Percentiles rank a stretch among this genome's conserved stretches.
Evolutionary conservation across 2,888 invertebrate species (phyloP).

Genomic region (Liopterus haemorrhoidalis): DNA sequence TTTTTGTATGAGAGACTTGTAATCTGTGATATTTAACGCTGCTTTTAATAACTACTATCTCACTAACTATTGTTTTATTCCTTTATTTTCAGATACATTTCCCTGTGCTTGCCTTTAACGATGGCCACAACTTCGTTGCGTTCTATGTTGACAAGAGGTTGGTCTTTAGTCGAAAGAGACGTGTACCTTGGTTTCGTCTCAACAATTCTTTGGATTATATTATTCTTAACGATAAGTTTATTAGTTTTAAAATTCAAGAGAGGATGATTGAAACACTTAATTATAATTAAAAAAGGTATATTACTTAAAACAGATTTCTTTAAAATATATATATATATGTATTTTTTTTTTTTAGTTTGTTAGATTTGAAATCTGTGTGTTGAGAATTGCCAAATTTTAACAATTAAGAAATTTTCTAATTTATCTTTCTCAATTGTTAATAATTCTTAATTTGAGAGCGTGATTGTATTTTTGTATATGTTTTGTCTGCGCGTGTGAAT

Average conservation of each 20-base stretch:
- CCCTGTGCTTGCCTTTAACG: slow-evolving; percentile 78
- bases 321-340: not conserved
- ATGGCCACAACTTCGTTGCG: slow-evolving; percentile 88
- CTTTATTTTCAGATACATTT: slow-evolving; percentile 73
- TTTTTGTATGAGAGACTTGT: too few relatives aligned
- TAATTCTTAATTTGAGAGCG: too few relatives aligned
- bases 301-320: not conserved
- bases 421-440: slow-evolving; percentile 14
- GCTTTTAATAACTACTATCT: not conserved
- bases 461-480: slow-evolving; percentile 19
- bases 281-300: not conserved
- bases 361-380: too few relatives aligned
- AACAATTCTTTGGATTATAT: slow-evolving; percentile 77
- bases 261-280: slow-evolving; percentile 50
- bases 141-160: slow-evolving; percentile 81
- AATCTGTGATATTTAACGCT: too few relatives aligned
- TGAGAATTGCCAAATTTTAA: too few relatives aligned
- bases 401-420: not conserved
- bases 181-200: slow-evolving; percentile 86
- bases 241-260: slow-evolving; percentile 75
- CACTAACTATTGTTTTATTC: slow-evolving; percentile 17
- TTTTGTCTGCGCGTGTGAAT: slow-evolving; percentile 19
- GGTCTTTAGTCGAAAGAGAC: slow-evolving; percentile 72
- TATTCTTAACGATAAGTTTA: slow-evolving; percentile 74
- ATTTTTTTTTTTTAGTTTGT: not conserved